Percentiles rank a stretch among this genome's conserved stretches.
These are phyloP conservation scores for Myripristis murdjan DNA, from an alignment of 2,797 vertebrate species.

Conservation along the genomic window DNA sequence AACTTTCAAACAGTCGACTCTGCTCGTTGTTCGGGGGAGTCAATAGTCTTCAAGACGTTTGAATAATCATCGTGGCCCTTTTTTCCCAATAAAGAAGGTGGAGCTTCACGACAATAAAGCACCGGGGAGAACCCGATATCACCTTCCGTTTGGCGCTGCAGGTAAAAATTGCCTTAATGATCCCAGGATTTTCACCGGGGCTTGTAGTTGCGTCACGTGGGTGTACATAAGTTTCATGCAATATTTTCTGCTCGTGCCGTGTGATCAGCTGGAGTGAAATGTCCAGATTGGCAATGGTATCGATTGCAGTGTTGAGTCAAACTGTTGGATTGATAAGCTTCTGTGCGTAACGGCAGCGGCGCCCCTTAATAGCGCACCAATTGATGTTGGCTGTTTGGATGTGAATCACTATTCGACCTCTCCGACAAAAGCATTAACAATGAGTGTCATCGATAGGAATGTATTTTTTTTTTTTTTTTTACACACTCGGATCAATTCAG, in stretches of 20 bases:
- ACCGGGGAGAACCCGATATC: slow-evolving; percentile 36
- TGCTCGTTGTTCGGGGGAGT: slow-evolving; percentile 64
- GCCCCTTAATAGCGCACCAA: slow-evolving; percentile 50
- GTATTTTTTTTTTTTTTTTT: slow-evolving; percentile 70
- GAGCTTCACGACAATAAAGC: slow-evolving; percentile 66
- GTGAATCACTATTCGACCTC: slow-evolving; percentile 49
- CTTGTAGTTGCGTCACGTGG: not conserved
- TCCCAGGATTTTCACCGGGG: slow-evolving; percentile 11
- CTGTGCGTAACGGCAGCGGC: slow-evolving; percentile 50
- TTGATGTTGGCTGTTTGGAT: slow-evolving; percentile 57
- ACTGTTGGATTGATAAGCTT: slow-evolving; percentile 48
- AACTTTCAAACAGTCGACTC: slow-evolving; percentile 73
- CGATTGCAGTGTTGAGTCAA: slow-evolving; percentile 49
- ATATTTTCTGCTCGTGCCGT: not conserved
- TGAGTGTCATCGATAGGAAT: slow-evolving; percentile 62
- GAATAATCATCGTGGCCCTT: slow-evolving; percentile 71
- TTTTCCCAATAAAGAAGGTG: slow-evolving; percentile 71
- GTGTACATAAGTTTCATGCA: slow-evolving; percentile 22
- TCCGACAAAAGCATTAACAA: slow-evolving; percentile 63
- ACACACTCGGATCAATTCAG: slow-evolving; percentile 69
- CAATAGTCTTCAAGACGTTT: slow-evolving; percentile 73
- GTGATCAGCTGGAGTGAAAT: slow-evolving; percentile 6
- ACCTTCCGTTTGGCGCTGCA: slow-evolving; percentile 17
- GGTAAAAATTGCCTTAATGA: slow-evolving; percentile 28
- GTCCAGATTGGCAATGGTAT: slow-evolving; percentile 37